Evolutionary conservation across 2,113 vertebrate species (phyloP), one percentile per base, ranked within the genome.

Genomic region (Bungarus multicinctus): DNA sequence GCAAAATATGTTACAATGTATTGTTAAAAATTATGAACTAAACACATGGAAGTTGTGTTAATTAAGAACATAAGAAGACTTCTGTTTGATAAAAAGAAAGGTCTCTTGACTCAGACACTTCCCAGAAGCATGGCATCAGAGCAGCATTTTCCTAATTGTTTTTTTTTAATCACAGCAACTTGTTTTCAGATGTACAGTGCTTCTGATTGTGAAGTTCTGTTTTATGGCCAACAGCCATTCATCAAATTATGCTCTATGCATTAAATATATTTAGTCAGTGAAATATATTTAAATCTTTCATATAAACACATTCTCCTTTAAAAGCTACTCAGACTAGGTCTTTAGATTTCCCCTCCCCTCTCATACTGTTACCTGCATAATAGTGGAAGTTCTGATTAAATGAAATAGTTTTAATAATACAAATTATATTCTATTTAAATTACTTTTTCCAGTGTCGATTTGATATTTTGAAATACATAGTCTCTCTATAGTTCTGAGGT

Each of bases 61-160:
- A 97, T 96, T 95, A 97, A 96, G 94, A 90, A 91, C n/a, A 92
- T 55, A 93, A 87, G 47, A 91, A 95, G 64, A 39, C 54, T 55
- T 50, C 43, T 89, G 88, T 54, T 89, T 45, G 54, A 89, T 58
- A 43, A 89, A 88, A 50, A 23, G 69, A 93, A 89, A 85, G 53
- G 53, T 85, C 20, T 50, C 58, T 52, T 54, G 47, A 81, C 8
- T 12, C 47, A 92, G 30, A 50, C 52, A 64, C 22, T 60, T 74
- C n/a, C n/a, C 20, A 50, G 10, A 54, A 92, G 22, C 30, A 30
- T 25, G 58, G 34, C 14, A 69, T 92, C 86, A 88, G 50, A 14
- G 34, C n/a, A 55, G 88, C n/a, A 53, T 55, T 45, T 14, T 7
- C 69, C 14, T 54, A 89, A 54, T 14, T 3, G 52, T 55, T 85